These are phyloP conservation scores for Palythoa caribaeorum DNA, from an alignment of 92 coral and sea anemone genomes.

Conservation along the genomic window DNA sequence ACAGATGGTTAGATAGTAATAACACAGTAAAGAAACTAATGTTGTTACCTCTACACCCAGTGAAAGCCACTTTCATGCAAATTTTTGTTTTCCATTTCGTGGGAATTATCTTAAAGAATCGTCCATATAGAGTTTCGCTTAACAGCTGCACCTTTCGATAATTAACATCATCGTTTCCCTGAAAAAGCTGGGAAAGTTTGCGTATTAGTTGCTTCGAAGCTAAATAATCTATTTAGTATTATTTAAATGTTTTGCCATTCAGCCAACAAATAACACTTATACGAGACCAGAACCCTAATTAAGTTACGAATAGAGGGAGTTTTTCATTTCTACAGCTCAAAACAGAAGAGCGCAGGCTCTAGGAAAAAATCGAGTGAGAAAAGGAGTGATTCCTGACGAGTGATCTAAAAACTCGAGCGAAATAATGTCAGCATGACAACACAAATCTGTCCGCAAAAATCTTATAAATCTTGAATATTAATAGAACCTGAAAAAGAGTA, in stretches of 20 bases:
- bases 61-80: constrained; percentile 41
- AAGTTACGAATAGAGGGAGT: too few relatives aligned
- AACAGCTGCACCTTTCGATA: constrained; percentile 8
- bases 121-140: constrained; percentile 25
- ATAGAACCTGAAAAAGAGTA: background rate
- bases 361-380: too few relatives aligned
- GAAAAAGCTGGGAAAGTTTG: constrained; percentile 13
- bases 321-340: too few relatives aligned
- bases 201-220: background rate
- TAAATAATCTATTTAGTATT: background rate
- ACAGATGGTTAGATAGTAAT: too few relatives aligned
- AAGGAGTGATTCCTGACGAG: too few relatives aligned
- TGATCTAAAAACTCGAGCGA: too few relatives aligned
- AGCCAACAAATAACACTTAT: too few relatives aligned
- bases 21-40: too few relatives aligned
- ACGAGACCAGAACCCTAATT: too few relatives aligned
- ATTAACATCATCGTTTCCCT: background rate
- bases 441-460: background rate
- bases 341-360: too few relatives aligned
- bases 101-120: constrained; percentile 26
- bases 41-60: constrained; percentile 30
- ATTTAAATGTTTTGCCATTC: background rate
- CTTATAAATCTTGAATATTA: background rate
- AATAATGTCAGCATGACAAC: too few relatives aligned
- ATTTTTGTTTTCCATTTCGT: constrained; percentile 10